A percentile compares a stretch with the other conserved stretches of the same genome.
These are phyloP conservation scores for Astropecten irregularis DNA, from an alignment of 53 echinoderm and acorn worm species.

Conservation along the genomic window DNA sequence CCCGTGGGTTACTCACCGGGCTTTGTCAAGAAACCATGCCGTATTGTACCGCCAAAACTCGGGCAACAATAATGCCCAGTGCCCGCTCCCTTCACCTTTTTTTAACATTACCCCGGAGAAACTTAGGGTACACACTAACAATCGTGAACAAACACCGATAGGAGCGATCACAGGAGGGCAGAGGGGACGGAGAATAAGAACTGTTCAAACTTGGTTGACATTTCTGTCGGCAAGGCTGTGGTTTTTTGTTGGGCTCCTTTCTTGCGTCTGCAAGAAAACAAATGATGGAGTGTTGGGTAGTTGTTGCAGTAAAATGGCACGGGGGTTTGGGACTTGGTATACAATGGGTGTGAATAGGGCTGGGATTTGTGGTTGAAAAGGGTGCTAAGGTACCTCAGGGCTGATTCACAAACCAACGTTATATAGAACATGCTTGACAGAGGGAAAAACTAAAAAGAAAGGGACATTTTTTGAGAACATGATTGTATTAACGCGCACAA, in stretches of 20 bases:
- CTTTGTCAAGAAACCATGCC: conserved; percentile 29
- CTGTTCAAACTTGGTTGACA: background rate
- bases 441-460: too few species aligned
- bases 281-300: conserved; percentile 1
- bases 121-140: conserved; percentile 23
- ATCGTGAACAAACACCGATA: conserved; percentile 43
- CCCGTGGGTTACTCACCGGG: conserved; percentile 1
- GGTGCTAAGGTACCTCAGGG: too few species aligned
- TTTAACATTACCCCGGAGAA: background rate
- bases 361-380: conserved; percentile 31
- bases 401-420: too few species aligned
- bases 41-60: conserved; percentile 30
- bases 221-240: conserved; percentile 9
- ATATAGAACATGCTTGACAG: too few species aligned
- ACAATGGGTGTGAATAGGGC: conserved; percentile 18
- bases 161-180: background rate
- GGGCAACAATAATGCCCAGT: conserved; percentile 34
- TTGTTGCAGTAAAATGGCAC: background rate
- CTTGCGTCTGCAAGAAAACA: conserved; percentile 24
- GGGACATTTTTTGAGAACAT: too few species aligned
- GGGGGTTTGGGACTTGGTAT: background rate
- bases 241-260: conserved; percentile 16
- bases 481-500: too few species aligned
- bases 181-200: background rate
- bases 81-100: background rate